A percentile compares a stretch with the other conserved stretches of the same genome.
Evolutionary conservation across 2,888 invertebrate species (phyloP).

Genomic region (Rhamphomyia laevipes): DNA sequence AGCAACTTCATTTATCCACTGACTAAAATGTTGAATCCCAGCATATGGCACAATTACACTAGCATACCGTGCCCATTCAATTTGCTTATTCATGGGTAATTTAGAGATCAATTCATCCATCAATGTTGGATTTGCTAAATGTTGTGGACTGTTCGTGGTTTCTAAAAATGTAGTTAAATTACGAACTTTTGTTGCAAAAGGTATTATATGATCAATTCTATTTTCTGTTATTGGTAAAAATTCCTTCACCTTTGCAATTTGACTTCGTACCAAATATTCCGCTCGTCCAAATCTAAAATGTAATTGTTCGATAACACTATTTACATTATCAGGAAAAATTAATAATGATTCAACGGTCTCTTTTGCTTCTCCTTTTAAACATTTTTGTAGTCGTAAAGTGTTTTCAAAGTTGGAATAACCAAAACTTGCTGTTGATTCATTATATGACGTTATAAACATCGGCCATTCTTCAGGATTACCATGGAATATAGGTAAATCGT

Average conservation of each 20-base stretch:
- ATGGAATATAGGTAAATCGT: conserved; percentile 15
- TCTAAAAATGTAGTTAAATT: conserved; percentile 11
- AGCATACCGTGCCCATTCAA: conserved; percentile 8
- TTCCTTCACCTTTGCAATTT: conserved; percentile 12
- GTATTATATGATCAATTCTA: conserved; percentile 11
- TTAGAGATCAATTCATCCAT: conserved; percentile 10
- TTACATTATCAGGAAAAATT: conserved; percentile 14
- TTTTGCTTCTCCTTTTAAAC: conserved; percentile 12
- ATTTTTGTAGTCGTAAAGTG: conserved; percentile 12
- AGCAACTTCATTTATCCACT: conserved; percentile 12
- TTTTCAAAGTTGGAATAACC: conserved; percentile 14
- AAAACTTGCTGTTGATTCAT: conserved; percentile 11
- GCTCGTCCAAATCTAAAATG: conserved; percentile 17
- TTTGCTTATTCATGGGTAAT: conserved; percentile 12
- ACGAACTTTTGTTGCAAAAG: conserved; percentile 12
- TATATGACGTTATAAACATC: conserved; percentile 14
- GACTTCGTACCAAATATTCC: conserved; percentile 14
- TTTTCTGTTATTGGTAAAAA: conserved; percentile 11
- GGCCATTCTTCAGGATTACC: conserved; percentile 17
- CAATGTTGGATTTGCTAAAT: conserved; percentile 12
- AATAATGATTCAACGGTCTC: conserved; percentile 12
- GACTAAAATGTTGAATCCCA: conserved; percentile 9
- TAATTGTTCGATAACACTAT: conserved; percentile 11
- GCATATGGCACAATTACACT: conserved; percentile 3
- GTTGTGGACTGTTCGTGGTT: conserved; percentile 11